Percentiles rank a stretch among this genome's conserved stretches.
Conservation (phyloP, 1,140 invertebrate species). For the Acyrthosiphon pisum region DNA sequence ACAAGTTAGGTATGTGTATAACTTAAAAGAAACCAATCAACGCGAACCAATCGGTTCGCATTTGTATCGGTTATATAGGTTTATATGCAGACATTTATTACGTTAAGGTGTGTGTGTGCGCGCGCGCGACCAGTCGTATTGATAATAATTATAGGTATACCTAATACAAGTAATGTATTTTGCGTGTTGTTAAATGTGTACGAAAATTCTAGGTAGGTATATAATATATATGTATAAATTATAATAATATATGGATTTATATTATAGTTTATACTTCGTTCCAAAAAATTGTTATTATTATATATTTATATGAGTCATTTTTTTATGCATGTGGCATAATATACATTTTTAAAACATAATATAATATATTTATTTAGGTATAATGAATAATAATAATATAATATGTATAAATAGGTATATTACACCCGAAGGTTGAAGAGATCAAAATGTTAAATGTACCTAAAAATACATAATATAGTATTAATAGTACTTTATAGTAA, state of each 20-base stretch:
- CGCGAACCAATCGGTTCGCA: neutral
- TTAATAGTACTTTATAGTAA: neutral
- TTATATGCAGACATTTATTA: neutral
- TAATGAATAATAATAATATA: neutral
- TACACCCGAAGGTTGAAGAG: neutral
- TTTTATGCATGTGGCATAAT: neutral
- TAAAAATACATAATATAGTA: neutral
- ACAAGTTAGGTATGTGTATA: neutral
- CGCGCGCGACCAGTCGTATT: neutral
- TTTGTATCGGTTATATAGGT: neutral
- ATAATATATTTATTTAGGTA: neutral
- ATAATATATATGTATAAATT: neutral
- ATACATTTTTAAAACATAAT: neutral
- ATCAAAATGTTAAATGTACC: neutral
- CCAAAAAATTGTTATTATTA: neutral
- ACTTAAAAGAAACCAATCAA: neutral
- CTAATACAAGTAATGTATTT: neutral
- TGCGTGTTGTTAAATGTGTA: neutral
- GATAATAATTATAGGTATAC: slow-evolving; percentile 11
- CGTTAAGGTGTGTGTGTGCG: neutral
- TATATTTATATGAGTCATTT: too few relatives aligned
- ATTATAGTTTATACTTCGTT: neutral
- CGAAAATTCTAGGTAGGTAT: neutral
- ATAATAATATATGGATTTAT: neutral
- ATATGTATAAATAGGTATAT: too few relatives aligned